Evolutionary conservation across 2,113 vertebrate genomes (phyloP).

Genomic region (Pedionomus torquatus): DNA sequence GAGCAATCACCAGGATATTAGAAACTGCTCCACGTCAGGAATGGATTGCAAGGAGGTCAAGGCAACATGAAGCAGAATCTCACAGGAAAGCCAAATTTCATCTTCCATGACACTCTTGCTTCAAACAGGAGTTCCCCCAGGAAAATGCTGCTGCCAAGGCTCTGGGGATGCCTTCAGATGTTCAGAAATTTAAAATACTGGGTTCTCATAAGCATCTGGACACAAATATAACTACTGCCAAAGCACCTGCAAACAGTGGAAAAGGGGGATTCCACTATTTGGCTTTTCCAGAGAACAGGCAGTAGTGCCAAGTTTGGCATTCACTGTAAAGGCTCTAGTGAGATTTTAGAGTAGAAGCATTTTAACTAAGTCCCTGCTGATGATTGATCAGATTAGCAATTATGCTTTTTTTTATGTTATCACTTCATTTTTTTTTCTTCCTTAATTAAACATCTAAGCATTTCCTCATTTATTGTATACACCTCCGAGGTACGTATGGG

Average conservation of each 20-base stretch:
- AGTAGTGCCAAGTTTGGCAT: not conserved
- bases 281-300: not conserved
- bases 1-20: not conserved
- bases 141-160: not conserved
- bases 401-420: not conserved
- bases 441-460: conserved; percentile 21
- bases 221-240: not conserved
- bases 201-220: not conserved
- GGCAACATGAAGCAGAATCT: accelerated
- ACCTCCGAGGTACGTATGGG: not conserved
- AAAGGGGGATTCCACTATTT: not conserved
- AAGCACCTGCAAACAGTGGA: not conserved
- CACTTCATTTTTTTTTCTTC: conserved; percentile 6
- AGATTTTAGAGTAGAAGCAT: not conserved
- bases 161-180: not conserved
- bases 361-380: not conserved
- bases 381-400: conserved; percentile 6
- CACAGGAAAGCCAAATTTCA: not conserved
- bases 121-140: not conserved
- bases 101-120: not conserved
- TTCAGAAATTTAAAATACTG: not conserved
- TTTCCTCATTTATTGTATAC: not conserved
- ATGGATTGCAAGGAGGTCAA: not conserved
- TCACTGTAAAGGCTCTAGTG: not conserved
- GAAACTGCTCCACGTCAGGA: not conserved